A percentile compares a stretch with the other conserved stretches of the same genome.
These are phyloP conservation scores for Habroteleia sp. DNA, from an alignment of 2,888 invertebrate species.

Conservation along the genomic window DNA sequence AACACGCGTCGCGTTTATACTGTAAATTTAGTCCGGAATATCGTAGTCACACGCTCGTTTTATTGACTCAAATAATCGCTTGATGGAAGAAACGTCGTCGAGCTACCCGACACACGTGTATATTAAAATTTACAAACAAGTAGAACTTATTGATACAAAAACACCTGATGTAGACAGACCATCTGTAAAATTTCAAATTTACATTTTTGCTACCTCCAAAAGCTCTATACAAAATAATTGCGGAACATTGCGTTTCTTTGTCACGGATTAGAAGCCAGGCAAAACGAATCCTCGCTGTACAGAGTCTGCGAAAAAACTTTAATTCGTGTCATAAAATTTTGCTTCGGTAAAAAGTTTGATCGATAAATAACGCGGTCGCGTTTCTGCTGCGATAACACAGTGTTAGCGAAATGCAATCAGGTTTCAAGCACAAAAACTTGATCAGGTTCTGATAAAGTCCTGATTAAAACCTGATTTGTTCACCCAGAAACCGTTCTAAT, in stretches of 20 bases:
- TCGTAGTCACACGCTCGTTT: slow-evolving; percentile 10
- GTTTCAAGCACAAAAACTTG: not conserved
- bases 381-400: no score
- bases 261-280: slow-evolving; percentile 24
- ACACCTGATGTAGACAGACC: not conserved
- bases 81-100: slow-evolving; percentile 7
- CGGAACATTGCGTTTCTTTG: slow-evolving; percentile 20
- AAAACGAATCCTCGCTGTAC: not conserved
- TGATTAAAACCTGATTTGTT: no score
- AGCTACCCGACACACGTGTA: not conserved
- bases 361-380: slow-evolving; percentile 10
- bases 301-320: slow-evolving; percentile 2
- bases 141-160: slow-evolving; percentile 6
- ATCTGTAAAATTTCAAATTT: slow-evolving; percentile 12
- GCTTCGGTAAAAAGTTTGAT: slow-evolving; percentile 26
- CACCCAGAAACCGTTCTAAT: no score
- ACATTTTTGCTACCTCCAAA: slow-evolving; percentile 8
- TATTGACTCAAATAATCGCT: slow-evolving; percentile 16
- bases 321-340: slow-evolving; percentile 28
- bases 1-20: slow-evolving; percentile 36
- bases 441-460: no score
- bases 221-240: slow-evolving; percentile 28
- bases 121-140: slow-evolving; percentile 19
- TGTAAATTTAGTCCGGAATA: slow-evolving; percentile 16
- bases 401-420: not conserved